Conservation (phyloP, 2,797 vertebrate genomes). For the Danio albolineatus region DNA sequence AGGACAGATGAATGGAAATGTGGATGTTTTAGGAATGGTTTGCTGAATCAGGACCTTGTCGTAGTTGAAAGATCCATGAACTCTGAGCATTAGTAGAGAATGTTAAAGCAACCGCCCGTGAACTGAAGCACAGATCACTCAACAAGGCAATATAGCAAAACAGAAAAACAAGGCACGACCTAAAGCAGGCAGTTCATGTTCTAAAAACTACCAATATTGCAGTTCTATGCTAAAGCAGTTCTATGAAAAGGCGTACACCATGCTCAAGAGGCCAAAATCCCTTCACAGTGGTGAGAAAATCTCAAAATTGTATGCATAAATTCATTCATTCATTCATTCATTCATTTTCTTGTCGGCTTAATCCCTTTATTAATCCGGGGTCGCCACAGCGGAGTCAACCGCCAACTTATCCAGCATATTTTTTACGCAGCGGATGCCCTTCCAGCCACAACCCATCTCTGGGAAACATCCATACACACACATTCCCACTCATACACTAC, state of each 20-base stretch:
- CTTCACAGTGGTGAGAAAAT: neutral
- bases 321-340: too few relatives aligned
- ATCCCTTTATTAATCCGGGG: too few relatives aligned
- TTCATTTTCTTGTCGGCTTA: too few relatives aligned
- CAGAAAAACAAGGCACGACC: neutral
- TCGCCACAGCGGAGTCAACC: too few relatives aligned
- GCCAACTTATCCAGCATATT: too few relatives aligned
- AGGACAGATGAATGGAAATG: neutral
- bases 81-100: conserved; percentile 6
- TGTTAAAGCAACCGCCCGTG: conserved; percentile 7
- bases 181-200: conserved; percentile 1
- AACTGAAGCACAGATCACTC: neutral
- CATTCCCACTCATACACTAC: too few relatives aligned
- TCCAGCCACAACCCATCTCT: too few relatives aligned
- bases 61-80: neutral
- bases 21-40: conserved; percentile 8
- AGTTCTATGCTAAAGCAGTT: neutral
- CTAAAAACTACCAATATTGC: neutral
- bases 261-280: neutral
- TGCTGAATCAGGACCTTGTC: neutral
- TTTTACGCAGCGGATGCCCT: too few relatives aligned
- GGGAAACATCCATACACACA: too few relatives aligned
- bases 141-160: neutral
- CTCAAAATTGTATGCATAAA: neutral
- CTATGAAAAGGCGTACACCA: too few relatives aligned